A percentile compares a stretch with the other conserved stretches of the same genome.
phyloP scores from a whole-genome alignment of 2,113 vertebrate species.

The Cercopithecus mona region DNA sequence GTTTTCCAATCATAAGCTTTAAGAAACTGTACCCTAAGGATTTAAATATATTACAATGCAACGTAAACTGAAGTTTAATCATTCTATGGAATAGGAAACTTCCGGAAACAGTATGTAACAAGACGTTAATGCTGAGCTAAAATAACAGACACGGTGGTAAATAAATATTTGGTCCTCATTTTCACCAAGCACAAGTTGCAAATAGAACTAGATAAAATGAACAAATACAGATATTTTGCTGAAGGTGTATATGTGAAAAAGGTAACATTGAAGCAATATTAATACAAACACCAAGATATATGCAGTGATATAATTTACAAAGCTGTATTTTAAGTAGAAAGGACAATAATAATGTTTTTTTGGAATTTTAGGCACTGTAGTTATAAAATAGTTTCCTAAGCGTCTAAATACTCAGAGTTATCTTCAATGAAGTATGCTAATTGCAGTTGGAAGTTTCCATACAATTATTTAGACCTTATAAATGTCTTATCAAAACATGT shows the following conservation, averaged over 20 bases:
- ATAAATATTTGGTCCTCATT: constrained; percentile 45
- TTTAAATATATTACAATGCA: constrained; percentile 42
- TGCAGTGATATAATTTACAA: neutral
- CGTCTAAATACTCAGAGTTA: neutral
- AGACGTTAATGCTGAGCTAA: constrained; percentile 12
- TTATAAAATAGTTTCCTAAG: neutral
- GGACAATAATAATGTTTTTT: neutral
- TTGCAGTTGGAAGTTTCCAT: neutral
- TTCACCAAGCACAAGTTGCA: neutral
- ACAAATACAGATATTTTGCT: neutral
- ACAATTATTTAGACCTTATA: neutral
- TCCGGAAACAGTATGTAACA: constrained; percentile 64
- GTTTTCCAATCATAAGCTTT: constrained; percentile 28
- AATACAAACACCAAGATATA: neutral
- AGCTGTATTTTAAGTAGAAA: neutral
- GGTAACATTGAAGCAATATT: neutral
- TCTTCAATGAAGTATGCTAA: neutral
- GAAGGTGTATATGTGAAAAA: neutral
- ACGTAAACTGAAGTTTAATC: constrained; percentile 56
- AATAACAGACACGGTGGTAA: constrained; percentile 18
- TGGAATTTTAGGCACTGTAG: neutral
- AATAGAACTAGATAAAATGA: neutral
- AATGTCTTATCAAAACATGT: neutral
- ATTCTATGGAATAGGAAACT: constrained; percentile 38
- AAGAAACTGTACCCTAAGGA: constrained; percentile 50